phyloP scores from a whole-genome alignment of 2,888 invertebrate genomes.

The Amphipyra tragopoginis region DNA sequence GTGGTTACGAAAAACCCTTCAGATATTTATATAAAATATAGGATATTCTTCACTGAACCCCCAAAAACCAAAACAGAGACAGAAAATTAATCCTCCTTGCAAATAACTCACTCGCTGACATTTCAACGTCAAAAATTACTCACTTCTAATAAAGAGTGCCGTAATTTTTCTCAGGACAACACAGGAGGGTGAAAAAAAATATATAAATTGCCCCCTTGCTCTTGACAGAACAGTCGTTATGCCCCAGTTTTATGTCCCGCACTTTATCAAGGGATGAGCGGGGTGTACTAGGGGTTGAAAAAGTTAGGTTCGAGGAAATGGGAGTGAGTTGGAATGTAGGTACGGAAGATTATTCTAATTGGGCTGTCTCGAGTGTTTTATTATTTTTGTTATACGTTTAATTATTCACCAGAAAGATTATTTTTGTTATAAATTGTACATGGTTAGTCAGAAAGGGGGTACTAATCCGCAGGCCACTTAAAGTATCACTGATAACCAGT shows the following conservation, averaged over 20 bases:
- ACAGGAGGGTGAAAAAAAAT: constrained; percentile 57
- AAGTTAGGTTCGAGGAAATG: constrained; percentile 20
- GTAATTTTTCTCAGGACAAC: constrained; percentile 66
- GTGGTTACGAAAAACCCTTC: no score
- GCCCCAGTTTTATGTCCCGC: constrained; percentile 77
- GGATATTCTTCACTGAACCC: no score
- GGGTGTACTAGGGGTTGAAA: constrained; percentile 54
- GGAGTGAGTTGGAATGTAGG: not conserved
- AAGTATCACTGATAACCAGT: no score
- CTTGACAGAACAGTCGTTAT: constrained; percentile 83
- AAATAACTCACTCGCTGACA: constrained; percentile 44
- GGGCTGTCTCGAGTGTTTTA: no score
- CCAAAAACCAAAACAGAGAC: constrained; percentile 7
- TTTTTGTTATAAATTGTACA: no score
- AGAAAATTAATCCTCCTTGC: constrained; percentile 34
- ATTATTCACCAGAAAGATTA: no score
- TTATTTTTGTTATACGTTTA: no score
- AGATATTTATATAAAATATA: no score
- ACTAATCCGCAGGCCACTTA: no score
- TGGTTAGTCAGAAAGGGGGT: no score
- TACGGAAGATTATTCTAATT: not conserved
- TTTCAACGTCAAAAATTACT: constrained; percentile 66
- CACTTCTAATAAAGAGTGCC: constrained; percentile 67
- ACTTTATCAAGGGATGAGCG: constrained; percentile 80
- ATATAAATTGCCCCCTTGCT: constrained; percentile 81